A percentile compares a stretch with the other conserved stretches of the same genome.
These are phyloP conservation scores for Pseudachorutes palmiensis DNA, from an alignment of 1,140 invertebrate species.

Conservation along the genomic window DNA sequence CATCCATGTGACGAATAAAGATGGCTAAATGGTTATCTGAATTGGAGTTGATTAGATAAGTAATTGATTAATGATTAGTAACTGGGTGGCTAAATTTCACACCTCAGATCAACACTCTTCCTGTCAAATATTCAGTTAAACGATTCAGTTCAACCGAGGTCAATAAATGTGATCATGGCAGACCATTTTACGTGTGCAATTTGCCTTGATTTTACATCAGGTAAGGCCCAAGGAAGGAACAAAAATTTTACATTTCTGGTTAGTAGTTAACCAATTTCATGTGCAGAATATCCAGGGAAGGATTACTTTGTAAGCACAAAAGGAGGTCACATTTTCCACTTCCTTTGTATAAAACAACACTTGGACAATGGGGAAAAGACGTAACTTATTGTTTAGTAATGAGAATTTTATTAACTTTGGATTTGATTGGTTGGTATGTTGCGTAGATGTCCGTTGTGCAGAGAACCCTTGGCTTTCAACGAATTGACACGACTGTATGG, in stretches of 20 bases:
- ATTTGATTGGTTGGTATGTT: neutral
- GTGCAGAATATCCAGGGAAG: constrained; percentile 1
- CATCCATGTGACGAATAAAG: no score
- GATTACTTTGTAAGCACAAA: constrained; percentile 18
- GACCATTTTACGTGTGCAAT: constrained; percentile 16
- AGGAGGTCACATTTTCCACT: constrained; percentile 16
- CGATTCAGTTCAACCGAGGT: no score
- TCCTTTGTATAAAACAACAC: constrained; percentile 7
- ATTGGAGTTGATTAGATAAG: no score
- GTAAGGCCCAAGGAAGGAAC: neutral
- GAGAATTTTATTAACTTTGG: neutral
- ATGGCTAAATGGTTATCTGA: no score
- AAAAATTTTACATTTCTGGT: no score
- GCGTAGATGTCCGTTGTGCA: constrained; percentile 9
- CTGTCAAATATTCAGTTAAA: no score
- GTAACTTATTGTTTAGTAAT: neutral
- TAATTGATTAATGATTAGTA: no score
- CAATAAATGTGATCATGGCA: constrained; percentile 16
- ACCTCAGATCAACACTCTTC: no score
- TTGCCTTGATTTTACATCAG: constrained; percentile 13
- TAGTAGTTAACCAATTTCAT: no score
- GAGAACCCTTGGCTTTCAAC: neutral
- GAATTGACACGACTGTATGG: constrained; percentile 13
- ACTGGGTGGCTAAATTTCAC: no score
- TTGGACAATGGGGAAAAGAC: neutral